phyloP scores from a whole-genome alignment of 2,113 vertebrate species.

The Paratilapia polleni region DNA sequence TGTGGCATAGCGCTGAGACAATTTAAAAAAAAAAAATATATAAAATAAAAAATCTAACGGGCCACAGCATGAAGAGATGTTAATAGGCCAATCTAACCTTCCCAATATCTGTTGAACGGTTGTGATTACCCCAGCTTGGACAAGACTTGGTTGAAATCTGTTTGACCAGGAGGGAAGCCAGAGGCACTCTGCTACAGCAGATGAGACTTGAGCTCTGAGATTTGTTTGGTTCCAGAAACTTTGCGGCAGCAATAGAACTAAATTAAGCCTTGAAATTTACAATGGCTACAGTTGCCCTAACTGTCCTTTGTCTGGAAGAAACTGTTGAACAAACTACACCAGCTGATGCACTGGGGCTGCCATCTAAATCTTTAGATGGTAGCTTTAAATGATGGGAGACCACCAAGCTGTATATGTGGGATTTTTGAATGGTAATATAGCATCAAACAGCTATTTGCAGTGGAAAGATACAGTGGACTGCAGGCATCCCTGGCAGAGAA shows the following conservation, averaged over 20 bases:
- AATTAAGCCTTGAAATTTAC: too few relatives aligned
- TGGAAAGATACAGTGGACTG: not conserved
- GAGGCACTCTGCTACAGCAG: not conserved
- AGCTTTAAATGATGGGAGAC: too few relatives aligned
- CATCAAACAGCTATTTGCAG: not conserved
- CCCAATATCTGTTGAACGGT: fast-evolving
- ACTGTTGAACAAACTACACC: not conserved
- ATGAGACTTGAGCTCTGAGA: fast-evolving
- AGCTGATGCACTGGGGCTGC: too few relatives aligned
- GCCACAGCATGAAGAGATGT: not conserved
- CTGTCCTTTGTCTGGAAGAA: too few relatives aligned
- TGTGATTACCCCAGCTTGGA: not conserved
- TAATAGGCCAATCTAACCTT: not conserved
- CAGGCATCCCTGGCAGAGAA: fast-evolving
- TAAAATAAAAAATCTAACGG: not conserved
- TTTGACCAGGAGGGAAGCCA: not conserved
- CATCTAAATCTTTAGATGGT: too few relatives aligned
- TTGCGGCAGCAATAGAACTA: fast-evolving
- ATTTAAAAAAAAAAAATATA: too few relatives aligned
- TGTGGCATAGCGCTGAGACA: not conserved
- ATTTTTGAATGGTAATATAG: not conserved
- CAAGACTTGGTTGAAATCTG: not conserved
- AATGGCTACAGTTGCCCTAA: too few relatives aligned
- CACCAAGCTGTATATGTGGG: not conserved
- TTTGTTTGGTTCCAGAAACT: not conserved